Conservation (phyloP, 2,113 vertebrate species). For the Carassius auratus region DNA sequence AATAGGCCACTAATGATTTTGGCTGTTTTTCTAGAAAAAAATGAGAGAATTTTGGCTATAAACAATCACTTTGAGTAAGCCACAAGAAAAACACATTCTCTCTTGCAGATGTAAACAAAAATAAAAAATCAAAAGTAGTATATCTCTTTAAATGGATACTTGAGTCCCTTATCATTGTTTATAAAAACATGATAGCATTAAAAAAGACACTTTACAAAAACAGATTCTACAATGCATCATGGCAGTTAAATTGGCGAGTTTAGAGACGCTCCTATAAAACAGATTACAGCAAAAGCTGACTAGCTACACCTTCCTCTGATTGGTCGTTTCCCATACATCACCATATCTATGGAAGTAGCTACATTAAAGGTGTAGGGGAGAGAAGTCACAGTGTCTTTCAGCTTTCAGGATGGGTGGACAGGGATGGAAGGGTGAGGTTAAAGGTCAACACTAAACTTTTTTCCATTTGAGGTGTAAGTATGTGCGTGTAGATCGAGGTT, state of each 20-base stretch:
- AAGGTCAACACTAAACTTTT: slow-evolving; percentile 34
- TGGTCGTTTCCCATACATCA: slow-evolving; percentile 28
- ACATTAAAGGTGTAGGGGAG: slow-evolving; percentile 37
- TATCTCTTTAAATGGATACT: slow-evolving; percentile 32
- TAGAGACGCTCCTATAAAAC: slow-evolving; percentile 30
- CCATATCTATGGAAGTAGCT: slow-evolving; percentile 36
- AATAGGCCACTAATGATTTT: slow-evolving; percentile 45
- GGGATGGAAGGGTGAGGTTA: slow-evolving; percentile 40
- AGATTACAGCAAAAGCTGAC: slow-evolving; percentile 40
- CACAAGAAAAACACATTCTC: slow-evolving; percentile 29
- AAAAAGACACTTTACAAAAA: slow-evolving; percentile 47
- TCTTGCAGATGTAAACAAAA: slow-evolving; percentile 55
- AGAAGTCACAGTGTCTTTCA: slow-evolving; percentile 63
- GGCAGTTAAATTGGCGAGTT: slow-evolving; percentile 50
- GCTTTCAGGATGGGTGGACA: slow-evolving; percentile 56
- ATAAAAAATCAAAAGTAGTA: slow-evolving; percentile 17
- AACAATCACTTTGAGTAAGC: slow-evolving; percentile 25
- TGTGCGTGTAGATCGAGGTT: slow-evolving; percentile 46
- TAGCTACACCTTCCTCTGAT: slow-evolving; percentile 31
- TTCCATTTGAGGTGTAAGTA: slow-evolving; percentile 29
- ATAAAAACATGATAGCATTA: slow-evolving; percentile 44
- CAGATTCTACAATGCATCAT: slow-evolving; percentile 44
- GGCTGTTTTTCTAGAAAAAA: slow-evolving; percentile 37
- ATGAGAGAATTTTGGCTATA: slow-evolving; percentile 49
- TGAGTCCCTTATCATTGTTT: slow-evolving; percentile 47